Conservation (phyloP, 2,113 vertebrate genomes). For the Vidua macroura region DNA sequence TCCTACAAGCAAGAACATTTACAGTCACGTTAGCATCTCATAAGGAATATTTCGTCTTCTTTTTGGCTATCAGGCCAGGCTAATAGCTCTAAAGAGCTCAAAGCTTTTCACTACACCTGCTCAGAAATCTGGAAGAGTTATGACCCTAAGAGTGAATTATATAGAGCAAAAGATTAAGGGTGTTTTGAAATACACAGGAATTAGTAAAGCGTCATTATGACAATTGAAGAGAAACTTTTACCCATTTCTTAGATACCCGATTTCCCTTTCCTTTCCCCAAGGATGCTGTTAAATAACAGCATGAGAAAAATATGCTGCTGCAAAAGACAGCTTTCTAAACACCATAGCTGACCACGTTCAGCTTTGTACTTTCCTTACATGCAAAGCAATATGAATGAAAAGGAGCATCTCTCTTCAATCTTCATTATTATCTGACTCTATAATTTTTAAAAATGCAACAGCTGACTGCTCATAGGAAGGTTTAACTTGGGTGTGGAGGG, state of each 20-base stretch:
- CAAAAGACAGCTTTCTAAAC: background rate
- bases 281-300: background rate
- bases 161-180: background rate
- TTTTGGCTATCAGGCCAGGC: background rate
- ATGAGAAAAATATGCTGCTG: background rate
- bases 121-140: background rate
- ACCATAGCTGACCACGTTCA: background rate
- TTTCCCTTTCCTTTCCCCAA: background rate
- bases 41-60: background rate
- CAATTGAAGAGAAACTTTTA: background rate
- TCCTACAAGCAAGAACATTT: constrained; percentile 71
- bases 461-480: background rate
- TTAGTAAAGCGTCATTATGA: background rate
- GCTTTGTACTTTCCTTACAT: background rate
- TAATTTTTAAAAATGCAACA: background rate
- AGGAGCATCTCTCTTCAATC: background rate
- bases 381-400: background rate
- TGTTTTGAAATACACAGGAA: background rate
- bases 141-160: background rate
- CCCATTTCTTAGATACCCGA: background rate
- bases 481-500: background rate
- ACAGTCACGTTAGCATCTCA: background rate
- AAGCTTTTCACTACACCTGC: background rate
- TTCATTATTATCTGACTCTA: background rate
- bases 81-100: background rate